phyloP scores from a whole-genome alignment of 2,797 vertebrate species.

The Natrix natrix region DNA sequence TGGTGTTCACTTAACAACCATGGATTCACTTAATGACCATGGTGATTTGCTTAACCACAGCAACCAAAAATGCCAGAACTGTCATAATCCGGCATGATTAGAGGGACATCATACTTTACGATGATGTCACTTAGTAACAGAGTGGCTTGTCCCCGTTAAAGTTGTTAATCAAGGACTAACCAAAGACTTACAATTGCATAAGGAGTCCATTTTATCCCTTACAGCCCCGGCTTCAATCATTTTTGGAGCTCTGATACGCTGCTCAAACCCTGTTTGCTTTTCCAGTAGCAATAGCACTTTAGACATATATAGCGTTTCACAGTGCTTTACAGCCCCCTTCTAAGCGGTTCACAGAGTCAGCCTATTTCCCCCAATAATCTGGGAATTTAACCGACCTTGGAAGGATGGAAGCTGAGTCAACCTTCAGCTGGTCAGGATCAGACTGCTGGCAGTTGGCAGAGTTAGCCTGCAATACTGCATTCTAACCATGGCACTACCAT shows the following conservation, averaged over 20 bases:
- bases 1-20: too few species aligned
- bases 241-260: neutral
- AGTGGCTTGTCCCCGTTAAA: neutral
- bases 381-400: neutral
- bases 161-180: neutral
- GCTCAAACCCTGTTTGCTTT: neutral
- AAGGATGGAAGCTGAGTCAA: neutral
- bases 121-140: neutral
- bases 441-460: neutral
- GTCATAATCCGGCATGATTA: too few species aligned
- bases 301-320: too few species aligned
- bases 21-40: too few species aligned
- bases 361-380: neutral
- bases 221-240: neutral
- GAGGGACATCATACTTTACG: too few species aligned
- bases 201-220: neutral
- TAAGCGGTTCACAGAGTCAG: too few species aligned
- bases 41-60: too few species aligned
- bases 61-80: too few species aligned
- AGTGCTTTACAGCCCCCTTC: too few species aligned
- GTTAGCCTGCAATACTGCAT: too few species aligned
- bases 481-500: too few species aligned
- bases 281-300: neutral
- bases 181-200: neutral
- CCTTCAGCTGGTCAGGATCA: neutral